These are phyloP conservation scores for Archegozetes longisetosus DNA, from an alignment of 1,140 invertebrate genomes.

Conservation along the genomic window DNA sequence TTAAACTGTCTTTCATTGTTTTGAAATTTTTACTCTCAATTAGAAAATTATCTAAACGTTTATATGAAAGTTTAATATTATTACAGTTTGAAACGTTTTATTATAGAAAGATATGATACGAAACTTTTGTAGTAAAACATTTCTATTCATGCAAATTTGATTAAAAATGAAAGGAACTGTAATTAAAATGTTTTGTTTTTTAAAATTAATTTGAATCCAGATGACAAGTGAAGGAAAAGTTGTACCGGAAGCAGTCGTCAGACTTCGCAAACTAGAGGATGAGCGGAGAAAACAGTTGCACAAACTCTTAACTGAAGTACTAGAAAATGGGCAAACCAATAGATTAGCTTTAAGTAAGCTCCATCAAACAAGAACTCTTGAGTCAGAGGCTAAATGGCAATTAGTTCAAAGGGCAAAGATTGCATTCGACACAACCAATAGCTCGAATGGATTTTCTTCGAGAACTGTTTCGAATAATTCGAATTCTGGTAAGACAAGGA, in stretches of 20 bases:
- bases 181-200: too few species aligned
- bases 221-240: background rate
- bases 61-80: too few species aligned
- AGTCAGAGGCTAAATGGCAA: background rate
- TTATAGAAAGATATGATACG: too few species aligned
- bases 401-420: background rate
- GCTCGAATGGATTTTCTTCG: background rate
- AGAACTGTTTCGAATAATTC: background rate
- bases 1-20: too few species aligned
- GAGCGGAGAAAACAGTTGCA: background rate
- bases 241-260: background rate
- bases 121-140: too few species aligned
- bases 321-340: background rate
- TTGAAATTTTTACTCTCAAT: too few species aligned
- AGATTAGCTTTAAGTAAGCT: background rate
- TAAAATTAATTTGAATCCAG: background rate
- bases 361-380: background rate
- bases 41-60: too few species aligned
- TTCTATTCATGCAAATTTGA: too few species aligned
- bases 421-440: background rate
- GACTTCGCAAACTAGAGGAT: background rate
- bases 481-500: background rate
- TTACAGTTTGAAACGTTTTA: too few species aligned
- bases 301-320: background rate
- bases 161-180: too few species aligned